Base-by-base conservation (phyloP, 2,797 vertebrate species). In the Acanthornis magna region DNA sequence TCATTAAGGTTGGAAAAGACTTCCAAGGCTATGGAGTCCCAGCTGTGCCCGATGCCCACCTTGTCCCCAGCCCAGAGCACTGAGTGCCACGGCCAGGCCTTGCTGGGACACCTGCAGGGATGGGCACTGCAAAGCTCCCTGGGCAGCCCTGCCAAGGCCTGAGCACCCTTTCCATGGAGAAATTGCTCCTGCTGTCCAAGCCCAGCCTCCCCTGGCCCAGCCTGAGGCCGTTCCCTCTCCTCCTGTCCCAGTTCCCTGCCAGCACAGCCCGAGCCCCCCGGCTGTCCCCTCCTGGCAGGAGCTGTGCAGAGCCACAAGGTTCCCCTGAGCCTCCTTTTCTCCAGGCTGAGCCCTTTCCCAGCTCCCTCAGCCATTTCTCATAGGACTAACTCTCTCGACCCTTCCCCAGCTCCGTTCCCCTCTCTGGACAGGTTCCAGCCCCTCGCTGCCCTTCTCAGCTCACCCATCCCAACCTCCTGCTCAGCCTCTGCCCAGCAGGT, bases 11-110 rank as follows among this genome's bases (percentile, higher is more conserved):
- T 65, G 65, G 51, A 26, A 53, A 83, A 65, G 1, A 8, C 8
- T 5, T 38, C 27, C n/a, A 6, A 21, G 23, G 1, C 3, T 29
- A 50, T 1, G 0, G 0, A 62, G 32, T 5, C 36, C 36, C 0
- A 7, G 2, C 32, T 55, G 21, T 62, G 55, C 8, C 34, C 0
- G 0, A 55, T 50, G 0, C 5, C 27, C 63, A 50, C 43, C 16
- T 15, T 76, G 50, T 57, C 50, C 9, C 42, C 48, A 61, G 34
- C 22, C 19, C 63, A 57, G 78, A 70, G 50, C 27, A 0, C 71
- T 43, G 4, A 76, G 57, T 50, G 71, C 32, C 50, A 82, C 13
- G 0, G 8, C 48, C 36, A 75, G 26, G 1, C 27, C 7, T 47
- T 20, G n/a, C n/a, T 55, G 2, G 40, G 57, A 1, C 47, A 36